phyloP scores from a whole-genome alignment of 2,888 invertebrate genomes.

The Dichetophora obliterata region DNA sequence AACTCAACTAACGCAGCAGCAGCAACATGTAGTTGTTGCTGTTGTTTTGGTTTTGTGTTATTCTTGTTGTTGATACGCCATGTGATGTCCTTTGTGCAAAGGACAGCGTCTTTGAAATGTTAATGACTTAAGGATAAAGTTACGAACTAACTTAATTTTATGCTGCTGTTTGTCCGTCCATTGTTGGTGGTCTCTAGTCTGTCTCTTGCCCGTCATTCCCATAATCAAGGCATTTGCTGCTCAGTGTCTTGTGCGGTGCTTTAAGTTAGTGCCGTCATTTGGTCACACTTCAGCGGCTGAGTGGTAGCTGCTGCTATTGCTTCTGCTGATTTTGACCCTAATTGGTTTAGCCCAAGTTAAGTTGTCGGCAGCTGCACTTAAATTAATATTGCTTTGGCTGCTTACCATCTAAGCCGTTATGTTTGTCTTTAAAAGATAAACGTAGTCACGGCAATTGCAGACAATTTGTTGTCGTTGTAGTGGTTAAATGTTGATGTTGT shows the following conservation, averaged over 20 bases:
- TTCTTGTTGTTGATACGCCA: slow-evolving; percentile 42
- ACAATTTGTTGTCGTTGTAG: no score
- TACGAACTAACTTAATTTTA: slow-evolving; percentile 6
- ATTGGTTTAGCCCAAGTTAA: not conserved
- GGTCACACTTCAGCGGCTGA: slow-evolving; percentile 5
- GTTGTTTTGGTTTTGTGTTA: slow-evolving; percentile 32
- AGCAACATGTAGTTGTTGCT: slow-evolving; percentile 24
- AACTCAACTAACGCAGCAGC: not conserved
- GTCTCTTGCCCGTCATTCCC: not conserved
- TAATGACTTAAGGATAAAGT: slow-evolving; percentile 25
- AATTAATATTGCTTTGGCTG: slow-evolving; percentile 22
- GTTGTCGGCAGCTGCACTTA: slow-evolving; percentile 21
- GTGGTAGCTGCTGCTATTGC: not conserved
- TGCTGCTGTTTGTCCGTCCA: not conserved
- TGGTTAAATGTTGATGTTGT: no score
- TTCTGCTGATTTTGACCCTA: not conserved
- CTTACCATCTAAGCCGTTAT: slow-evolving; percentile 23
- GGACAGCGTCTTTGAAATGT: slow-evolving; percentile 29
- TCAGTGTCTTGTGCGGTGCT: not conserved
- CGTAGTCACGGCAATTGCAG: not conserved
- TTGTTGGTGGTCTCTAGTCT: not conserved
- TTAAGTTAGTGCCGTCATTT: not conserved
- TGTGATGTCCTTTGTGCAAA: slow-evolving; percentile 1
- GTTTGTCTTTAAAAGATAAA: slow-evolving; percentile 5
- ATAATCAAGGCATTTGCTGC: no score